A percentile compares a stretch with the other conserved stretches of the same genome.
Evolutionary conservation across 2,888 invertebrate genomes (phyloP).

Genomic region (Sphaerolaimus hirsutus): DNA sequence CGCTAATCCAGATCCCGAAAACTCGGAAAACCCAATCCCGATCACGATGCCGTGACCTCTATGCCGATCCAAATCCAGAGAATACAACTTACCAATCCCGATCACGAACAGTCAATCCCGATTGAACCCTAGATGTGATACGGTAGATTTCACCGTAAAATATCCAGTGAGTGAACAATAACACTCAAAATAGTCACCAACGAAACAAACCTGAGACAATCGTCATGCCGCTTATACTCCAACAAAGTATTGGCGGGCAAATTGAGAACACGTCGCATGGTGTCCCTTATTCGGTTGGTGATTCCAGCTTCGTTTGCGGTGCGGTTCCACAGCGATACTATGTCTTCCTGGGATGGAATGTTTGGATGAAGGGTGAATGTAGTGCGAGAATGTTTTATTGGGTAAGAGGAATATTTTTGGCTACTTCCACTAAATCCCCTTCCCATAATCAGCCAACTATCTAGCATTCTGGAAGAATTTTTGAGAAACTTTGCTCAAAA

Average conservation of each 20-base stretch:
- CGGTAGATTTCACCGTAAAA: too few relatives aligned
- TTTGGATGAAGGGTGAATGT: too few relatives aligned
- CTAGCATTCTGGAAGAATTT: too few relatives aligned
- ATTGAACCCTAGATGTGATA: too few relatives aligned
- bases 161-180: too few relatives aligned
- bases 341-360: constrained; percentile 88
- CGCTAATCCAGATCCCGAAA: background rate
- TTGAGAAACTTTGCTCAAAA: too few relatives aligned
- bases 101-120: background rate
- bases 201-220: constrained; percentile 45
- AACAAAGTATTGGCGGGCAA: constrained; percentile 69
- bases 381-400: too few relatives aligned
- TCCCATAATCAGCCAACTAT: too few relatives aligned
- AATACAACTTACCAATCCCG: background rate
- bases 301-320: constrained; percentile 67
- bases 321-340: constrained; percentile 85
- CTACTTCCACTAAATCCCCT: too few relatives aligned
- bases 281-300: constrained; percentile 73
- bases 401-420: too few relatives aligned
- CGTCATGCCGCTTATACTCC: constrained; percentile 50
- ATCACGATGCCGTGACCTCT: background rate
- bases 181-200: background rate
- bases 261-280: constrained; percentile 72
- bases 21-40: background rate
- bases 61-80: background rate